Evolutionary conservation across 1,140 invertebrate species (phyloP), one percentile per base, ranked within the genome.

Genomic region (Archivesica marissinica): DNA sequence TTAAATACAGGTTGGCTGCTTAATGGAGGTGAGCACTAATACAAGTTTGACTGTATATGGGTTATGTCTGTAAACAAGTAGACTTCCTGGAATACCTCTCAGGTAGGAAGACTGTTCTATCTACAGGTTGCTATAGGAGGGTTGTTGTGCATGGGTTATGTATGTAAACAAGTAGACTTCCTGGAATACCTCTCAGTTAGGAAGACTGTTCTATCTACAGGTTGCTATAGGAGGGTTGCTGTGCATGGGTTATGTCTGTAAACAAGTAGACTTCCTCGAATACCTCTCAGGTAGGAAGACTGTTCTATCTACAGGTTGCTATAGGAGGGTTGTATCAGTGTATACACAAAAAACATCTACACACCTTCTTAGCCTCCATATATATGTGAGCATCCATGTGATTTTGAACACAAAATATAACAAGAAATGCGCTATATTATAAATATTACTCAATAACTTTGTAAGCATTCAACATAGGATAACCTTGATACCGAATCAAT

Each of bases 171-270:
- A 72, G 30, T 80, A 76, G 61, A 83, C 44, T 77, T 50, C 47
- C 54, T 30, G 2, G 54, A n/a, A 23, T 64, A 1, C 25, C 64
- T 39, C 30, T 61, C 56, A 79, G 4, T 6, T 9, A 30, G 25
- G 47, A 33, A 61, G 74, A 41, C 47, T 66, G 75, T 39, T 41
- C 59, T 79, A n/a, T 41, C 30, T 86, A 47, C 38, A 70, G 2
- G 64, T 64, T 59, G 23, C 20, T 56, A 28, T 50, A 41, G 44
- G 47, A 70, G 59, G 38, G 13, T 6, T 66, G 38, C n/a, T n/a
- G n/a, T n/a, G n/a, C n/a, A n/a, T n/a, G 85, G 30, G 41, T 39
- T 84, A 86, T 72, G 68, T 72, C 33, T 68, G 39, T 35, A 59
- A 66, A 66, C n/a, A 44, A 72, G 30, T 80, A 76, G 61, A 83